A percentile compares a stretch with the other conserved stretches of the same genome.
Conservation (phyloP, 1,140 invertebrate species). For the Bombus terrestris region DNA sequence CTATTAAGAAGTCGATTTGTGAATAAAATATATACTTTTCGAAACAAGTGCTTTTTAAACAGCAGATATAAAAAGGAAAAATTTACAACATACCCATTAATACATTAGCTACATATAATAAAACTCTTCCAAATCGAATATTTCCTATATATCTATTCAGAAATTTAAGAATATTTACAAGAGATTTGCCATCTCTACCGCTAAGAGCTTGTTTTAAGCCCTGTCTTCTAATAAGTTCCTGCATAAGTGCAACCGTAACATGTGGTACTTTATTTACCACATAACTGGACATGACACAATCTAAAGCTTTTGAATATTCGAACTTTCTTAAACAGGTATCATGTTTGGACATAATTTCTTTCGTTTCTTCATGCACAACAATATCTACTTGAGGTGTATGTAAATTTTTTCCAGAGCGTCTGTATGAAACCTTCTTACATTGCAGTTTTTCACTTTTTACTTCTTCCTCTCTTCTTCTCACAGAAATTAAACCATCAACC, state of each 20-base stretch:
- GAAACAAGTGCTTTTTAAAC: not conserved
- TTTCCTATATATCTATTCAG: constrained; percentile 90
- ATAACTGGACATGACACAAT: constrained; percentile 86
- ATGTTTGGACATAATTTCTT: constrained; percentile 83
- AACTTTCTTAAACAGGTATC: constrained; percentile 91
- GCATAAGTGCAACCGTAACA: constrained; percentile 90
- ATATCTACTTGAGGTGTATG: constrained; percentile 82
- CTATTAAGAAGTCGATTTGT: constrained; percentile 66
- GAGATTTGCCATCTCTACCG: constrained; percentile 86
- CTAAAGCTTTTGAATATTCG: constrained; percentile 91
- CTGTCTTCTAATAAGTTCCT: constrained; percentile 91
- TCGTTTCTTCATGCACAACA: constrained; percentile 81
- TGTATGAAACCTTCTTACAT: constrained; percentile 82
- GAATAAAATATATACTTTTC: constrained; percentile 20
- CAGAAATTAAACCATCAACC: constrained; percentile 95
- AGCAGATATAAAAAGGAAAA: constrained; percentile 24
- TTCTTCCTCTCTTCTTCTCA: constrained; percentile 89
- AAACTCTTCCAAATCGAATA: constrained; percentile 87
- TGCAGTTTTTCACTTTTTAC: constrained; percentile 76
- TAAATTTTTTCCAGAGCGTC: constrained; percentile 83
- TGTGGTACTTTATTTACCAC: constrained; percentile 88
- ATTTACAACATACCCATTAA: constrained; percentile 85
- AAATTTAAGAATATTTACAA: constrained; percentile 89
- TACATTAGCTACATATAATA: constrained; percentile 89
- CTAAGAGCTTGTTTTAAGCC: constrained; percentile 88